Evolutionary conservation across 2,797 vertebrate genomes (phyloP).

Genomic region (Semotilus atromaculatus): DNA sequence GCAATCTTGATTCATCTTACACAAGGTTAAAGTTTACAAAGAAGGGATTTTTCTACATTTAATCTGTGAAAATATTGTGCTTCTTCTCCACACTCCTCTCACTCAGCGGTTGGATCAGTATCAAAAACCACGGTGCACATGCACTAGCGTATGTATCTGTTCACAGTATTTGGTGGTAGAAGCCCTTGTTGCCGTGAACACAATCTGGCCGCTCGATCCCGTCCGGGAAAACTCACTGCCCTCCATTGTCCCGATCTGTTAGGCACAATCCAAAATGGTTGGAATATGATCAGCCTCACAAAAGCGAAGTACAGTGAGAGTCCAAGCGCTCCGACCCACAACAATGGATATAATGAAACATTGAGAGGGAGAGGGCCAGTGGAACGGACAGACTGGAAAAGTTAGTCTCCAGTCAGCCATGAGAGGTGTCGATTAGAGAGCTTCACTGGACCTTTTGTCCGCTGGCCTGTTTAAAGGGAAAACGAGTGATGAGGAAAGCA

Average conservation of each 20-base stretch:
- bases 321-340: slow-evolving; percentile 30
- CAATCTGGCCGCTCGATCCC: slow-evolving; percentile 15
- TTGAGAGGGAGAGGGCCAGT: slow-evolving; percentile 32
- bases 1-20: not conserved
- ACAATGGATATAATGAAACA: slow-evolving; percentile 53
- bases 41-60: not conserved
- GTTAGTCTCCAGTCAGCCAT: slow-evolving; percentile 78
- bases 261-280: slow-evolving; percentile 21
- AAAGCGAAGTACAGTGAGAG: slow-evolving; percentile 41
- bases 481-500: slow-evolving; percentile 65
- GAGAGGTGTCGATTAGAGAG: slow-evolving; percentile 82
- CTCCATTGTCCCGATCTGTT: slow-evolving; percentile 41
- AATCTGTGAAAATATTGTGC: not conserved
- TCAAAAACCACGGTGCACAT: not conserved
- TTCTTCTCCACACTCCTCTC: not conserved
- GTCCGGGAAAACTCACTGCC: slow-evolving; percentile 19
- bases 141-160: not conserved
- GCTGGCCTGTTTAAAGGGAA: slow-evolving; percentile 74
- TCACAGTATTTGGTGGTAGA: slow-evolving; percentile 4
- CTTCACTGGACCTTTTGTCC: slow-evolving; percentile 84
- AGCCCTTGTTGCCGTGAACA: slow-evolving; percentile 65
- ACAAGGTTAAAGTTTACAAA: slow-evolving; percentile 5
- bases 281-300: slow-evolving; percentile 49
- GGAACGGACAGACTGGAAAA: slow-evolving; percentile 73
- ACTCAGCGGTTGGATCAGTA: not conserved